A percentile compares a stretch with the other conserved stretches of the same genome.
These are phyloP conservation scores for Agrotis clavis DNA, from an alignment of 2,888 invertebrate species.

Conservation along the genomic window DNA sequence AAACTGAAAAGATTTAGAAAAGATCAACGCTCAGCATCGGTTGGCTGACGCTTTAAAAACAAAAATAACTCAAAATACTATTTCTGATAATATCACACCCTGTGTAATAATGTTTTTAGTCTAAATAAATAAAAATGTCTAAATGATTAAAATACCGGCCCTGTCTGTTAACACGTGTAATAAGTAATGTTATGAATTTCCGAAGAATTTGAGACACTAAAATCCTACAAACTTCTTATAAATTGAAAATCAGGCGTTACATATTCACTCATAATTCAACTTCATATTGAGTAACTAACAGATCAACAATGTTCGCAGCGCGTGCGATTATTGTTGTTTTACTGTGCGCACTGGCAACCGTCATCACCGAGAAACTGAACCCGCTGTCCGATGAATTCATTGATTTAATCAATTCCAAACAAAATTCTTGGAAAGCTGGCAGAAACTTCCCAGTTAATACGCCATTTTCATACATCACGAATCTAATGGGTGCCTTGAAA, in stretches of 20 bases:
- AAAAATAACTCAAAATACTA: too few relatives aligned
- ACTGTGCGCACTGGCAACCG: not conserved
- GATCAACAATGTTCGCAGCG: conserved; percentile 14
- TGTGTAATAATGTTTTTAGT: not conserved
- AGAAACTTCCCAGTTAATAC: conserved; percentile 29
- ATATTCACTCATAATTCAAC: conserved; percentile 5
- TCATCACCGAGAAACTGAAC: not conserved
- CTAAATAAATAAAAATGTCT: conserved; percentile 5
- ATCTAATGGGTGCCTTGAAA: conserved; percentile 26
- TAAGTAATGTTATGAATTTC: conserved; percentile 1
- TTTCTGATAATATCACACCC: not conserved
- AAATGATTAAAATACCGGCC: too few relatives aligned
- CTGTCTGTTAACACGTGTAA: not conserved
- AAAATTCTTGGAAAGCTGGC: conserved; percentile 39
- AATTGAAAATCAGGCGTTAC: not conserved
- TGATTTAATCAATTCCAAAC: conserved; percentile 30
- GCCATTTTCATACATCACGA: conserved; percentile 17
- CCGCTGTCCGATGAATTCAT: conserved; percentile 42
- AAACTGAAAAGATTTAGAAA: too few relatives aligned
- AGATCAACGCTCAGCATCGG: too few relatives aligned
- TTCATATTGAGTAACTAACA: not conserved
- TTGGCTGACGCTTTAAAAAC: too few relatives aligned
- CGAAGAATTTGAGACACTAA: conserved; percentile 1
- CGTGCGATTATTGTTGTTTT: conserved; percentile 1
- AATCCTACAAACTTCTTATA: conserved; percentile 12